These are phyloP conservation scores for Callopanchax toddi DNA, from an alignment of 2,113 vertebrate species.

Conservation along the genomic window DNA sequence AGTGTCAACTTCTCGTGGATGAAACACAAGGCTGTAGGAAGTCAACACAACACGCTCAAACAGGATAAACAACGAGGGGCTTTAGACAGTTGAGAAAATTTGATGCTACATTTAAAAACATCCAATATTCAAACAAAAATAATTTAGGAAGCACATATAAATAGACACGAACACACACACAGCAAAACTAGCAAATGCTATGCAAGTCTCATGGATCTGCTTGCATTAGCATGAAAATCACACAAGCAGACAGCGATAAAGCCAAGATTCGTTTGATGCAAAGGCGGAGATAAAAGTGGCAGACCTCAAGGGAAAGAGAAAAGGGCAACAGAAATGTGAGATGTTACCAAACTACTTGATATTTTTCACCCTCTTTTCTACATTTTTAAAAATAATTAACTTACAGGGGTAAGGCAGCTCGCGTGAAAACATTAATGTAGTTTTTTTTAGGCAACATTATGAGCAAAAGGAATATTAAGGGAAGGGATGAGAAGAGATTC, in stretches of 20 bases:
- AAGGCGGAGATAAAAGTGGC: constrained; percentile 9
- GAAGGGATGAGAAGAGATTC: constrained; percentile 44
- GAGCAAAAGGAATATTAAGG: constrained; percentile 39
- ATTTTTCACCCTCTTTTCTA: constrained; percentile 24
- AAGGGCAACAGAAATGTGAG: constrained; percentile 27
- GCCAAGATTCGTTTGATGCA: constrained; percentile 10
- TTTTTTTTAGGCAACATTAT: constrained; percentile 28
- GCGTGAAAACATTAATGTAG: constrained; percentile 30
- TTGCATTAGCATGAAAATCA: constrained; percentile 62
- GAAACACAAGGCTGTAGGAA: constrained; percentile 2
- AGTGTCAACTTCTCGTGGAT: neutral
- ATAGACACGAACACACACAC: constrained; percentile 1
- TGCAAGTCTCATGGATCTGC: constrained; percentile 55
- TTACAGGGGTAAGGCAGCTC: constrained; percentile 40
- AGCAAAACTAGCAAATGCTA: constrained; percentile 35
- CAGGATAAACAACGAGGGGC: constrained; percentile 17
- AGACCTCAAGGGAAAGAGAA: constrained; percentile 9
- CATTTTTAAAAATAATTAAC: constrained; percentile 46
- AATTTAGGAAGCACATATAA: constrained; percentile 12
- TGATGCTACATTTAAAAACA: neutral
- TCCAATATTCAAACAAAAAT: constrained; percentile 25
- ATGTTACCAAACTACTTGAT: constrained; percentile 32
- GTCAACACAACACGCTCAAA: constrained; percentile 21
- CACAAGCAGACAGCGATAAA: constrained; percentile 31
- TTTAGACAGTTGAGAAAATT: constrained; percentile 8